Evolutionary conservation across 2,888 invertebrate species (phyloP), one percentile per base, ranked within the genome.

Genomic region (Leptopilina myrica): DNA sequence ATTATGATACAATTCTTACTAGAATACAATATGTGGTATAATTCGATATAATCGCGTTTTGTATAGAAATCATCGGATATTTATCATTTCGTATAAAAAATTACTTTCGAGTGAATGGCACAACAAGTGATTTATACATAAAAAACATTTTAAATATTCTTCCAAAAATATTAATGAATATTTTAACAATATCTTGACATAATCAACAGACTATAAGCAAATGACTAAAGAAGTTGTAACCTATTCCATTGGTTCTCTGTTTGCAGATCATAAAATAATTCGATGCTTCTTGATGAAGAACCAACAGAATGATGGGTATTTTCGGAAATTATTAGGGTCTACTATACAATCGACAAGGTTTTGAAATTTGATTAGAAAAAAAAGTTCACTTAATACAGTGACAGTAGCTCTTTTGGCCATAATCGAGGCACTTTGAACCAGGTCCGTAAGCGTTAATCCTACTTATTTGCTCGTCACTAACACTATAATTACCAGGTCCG

Each of bases 381-480:
- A 11, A 11, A 9, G 4, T 62, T 53, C 78, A 85, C 9, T 85
- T 85, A 43, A 85, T 56, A 79, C 91, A 91, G 75, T 91, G 87
- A 59, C 91, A 92, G 81, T 90, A 92, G 79, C 88, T 87, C 73
- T 91, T 91, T 73, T 85, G 85, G 8, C 91, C 91, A 65, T 83
- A 83, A 20, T 88, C 85, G 59, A 92, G 87, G 79, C 91, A 91
- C 76, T 84, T 88, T 20, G 91, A 86, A 73, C 84, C 85, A 11
- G 80, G 82, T 5, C 86, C 88, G 81, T 92, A 92, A 2, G 87
- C 81, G 59, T 91, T 90, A 33, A 90, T 87, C 26, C 91, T 84
- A 78, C 91, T 91, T 62, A 91, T 88, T 26, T 92, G 88, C 7
- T 90, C 87, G 43, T 89, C 89, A 59, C 85, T 85, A 0, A 92